Evolutionary conservation across 2,888 invertebrate genomes (phyloP).

Genomic region (Tenodera sinensis): DNA sequence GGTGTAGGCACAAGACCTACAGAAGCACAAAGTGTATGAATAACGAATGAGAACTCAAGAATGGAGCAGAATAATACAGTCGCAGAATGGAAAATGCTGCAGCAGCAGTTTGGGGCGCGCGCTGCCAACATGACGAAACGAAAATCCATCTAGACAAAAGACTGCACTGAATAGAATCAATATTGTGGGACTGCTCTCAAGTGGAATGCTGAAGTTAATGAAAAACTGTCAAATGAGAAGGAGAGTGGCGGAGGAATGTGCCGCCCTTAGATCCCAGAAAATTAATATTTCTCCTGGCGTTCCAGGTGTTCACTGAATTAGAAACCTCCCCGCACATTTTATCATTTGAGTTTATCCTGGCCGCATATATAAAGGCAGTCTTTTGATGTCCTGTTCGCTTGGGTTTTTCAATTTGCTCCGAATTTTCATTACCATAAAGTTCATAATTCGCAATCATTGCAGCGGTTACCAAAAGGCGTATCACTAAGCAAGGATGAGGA

Average conservation of each 20-base stretch:
- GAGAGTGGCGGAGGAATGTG: not conserved
- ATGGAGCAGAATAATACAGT: not conserved
- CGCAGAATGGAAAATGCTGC: not conserved
- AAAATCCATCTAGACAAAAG: not conserved
- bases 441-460: no score
- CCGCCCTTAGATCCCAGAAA: not conserved
- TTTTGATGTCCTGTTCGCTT: no score
- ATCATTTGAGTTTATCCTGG: no score
- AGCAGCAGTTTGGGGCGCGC: not conserved
- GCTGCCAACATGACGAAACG: not conserved
- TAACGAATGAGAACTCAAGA: not conserved
- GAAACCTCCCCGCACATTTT: no score
- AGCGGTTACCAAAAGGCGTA: no score
- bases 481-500: no score
- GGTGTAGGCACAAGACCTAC: not conserved
- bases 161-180: not conserved
- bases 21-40: not conserved
- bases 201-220: not conserved
- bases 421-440: no score
- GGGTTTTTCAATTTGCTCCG: no score
- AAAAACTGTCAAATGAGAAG: not conserved
- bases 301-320: not conserved
- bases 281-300: not conserved
- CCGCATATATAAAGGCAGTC: no score
- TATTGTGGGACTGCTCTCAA: not conserved